Conservation (phyloP, 2,888 invertebrate species). For the Perdita meconis region DNA sequence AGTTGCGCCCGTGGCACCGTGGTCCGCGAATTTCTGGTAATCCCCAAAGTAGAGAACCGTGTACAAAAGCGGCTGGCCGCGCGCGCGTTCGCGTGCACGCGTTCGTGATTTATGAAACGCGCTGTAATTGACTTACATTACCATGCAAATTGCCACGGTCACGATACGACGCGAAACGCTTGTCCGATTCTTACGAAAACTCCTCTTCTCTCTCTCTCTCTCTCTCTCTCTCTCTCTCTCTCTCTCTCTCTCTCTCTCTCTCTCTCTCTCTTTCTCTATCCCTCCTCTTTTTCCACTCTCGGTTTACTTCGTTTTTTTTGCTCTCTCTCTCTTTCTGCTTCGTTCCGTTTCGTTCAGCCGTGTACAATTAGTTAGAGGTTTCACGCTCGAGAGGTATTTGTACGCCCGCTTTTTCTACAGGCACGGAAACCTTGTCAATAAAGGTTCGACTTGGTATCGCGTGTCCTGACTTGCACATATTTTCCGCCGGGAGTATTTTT, state of each 20-base stretch:
- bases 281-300: neutral
- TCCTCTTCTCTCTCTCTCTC: slow-evolving; percentile 1
- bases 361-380: slow-evolving; percentile 30
- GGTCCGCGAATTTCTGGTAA: slow-evolving; percentile 62
- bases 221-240: neutral
- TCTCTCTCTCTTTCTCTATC: neutral
- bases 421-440: slow-evolving; percentile 24
- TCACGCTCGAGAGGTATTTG: slow-evolving; percentile 19
- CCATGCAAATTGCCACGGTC: slow-evolving; percentile 67
- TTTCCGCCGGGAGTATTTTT: slow-evolving; percentile 38
- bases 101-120: slow-evolving; percentile 65
- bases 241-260: neutral
- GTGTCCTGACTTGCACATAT: slow-evolving; percentile 23
- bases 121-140: slow-evolving; percentile 70
- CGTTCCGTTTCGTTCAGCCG: neutral
- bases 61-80: slow-evolving; percentile 21
- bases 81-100: slow-evolving; percentile 61
- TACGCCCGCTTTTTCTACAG: neutral
- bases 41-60: slow-evolving; percentile 52
- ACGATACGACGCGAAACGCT: slow-evolving; percentile 62
- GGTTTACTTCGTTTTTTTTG: too few species aligned
- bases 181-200: slow-evolving; percentile 51
- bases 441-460: slow-evolving; percentile 6
- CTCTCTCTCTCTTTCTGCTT: neutral
- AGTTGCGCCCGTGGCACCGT: slow-evolving; percentile 30